Percentiles rank a stretch among this genome's conserved stretches.
phyloP scores from a whole-genome alignment of 2,888 invertebrate genomes.

The Carcina quercana region DNA sequence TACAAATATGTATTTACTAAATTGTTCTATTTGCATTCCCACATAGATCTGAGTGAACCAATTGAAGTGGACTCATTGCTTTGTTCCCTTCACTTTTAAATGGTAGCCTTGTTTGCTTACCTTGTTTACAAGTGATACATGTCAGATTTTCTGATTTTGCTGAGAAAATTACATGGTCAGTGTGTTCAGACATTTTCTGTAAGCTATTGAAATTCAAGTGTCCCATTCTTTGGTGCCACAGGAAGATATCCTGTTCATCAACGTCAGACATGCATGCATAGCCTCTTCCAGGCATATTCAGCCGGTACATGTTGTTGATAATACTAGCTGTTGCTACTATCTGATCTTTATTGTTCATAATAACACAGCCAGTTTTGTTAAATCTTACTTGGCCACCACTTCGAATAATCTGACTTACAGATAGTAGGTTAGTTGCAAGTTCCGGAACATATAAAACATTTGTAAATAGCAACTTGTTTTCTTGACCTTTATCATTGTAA shows the following conservation, averaged over 20 bases:
- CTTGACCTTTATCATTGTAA: conserved; percentile 5
- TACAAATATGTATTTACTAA: conserved; percentile 7
- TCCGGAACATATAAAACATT: not conserved
- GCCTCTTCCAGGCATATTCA: conserved; percentile 2
- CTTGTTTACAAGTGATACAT: conserved; percentile 9
- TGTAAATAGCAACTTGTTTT: conserved; percentile 1
- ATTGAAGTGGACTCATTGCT: not conserved
- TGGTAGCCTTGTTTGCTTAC: conserved; percentile 11
- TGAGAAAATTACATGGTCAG: conserved; percentile 3
- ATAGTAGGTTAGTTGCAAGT: not conserved
- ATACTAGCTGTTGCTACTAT: not conserved
- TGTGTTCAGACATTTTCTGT: conserved; percentile 9
- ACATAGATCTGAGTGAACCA: not conserved
- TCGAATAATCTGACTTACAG: not conserved
- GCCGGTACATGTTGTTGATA: not conserved
- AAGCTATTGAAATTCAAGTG: conserved; percentile 4
- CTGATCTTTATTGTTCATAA: conserved; percentile 7
- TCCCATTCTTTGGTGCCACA: conserved; percentile 15
- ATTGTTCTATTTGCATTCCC: conserved; percentile 12
- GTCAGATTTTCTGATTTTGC: conserved; percentile 6
- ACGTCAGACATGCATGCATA: conserved; percentile 4
- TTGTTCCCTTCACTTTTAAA: conserved; percentile 8
- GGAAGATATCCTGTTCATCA: conserved; percentile 3
- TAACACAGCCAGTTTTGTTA: conserved; percentile 8
- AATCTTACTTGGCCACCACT: conserved; percentile 11